Evolutionary conservation across 2,888 invertebrate genomes (phyloP).

Genomic region (Drosophila prolongata): DNA sequence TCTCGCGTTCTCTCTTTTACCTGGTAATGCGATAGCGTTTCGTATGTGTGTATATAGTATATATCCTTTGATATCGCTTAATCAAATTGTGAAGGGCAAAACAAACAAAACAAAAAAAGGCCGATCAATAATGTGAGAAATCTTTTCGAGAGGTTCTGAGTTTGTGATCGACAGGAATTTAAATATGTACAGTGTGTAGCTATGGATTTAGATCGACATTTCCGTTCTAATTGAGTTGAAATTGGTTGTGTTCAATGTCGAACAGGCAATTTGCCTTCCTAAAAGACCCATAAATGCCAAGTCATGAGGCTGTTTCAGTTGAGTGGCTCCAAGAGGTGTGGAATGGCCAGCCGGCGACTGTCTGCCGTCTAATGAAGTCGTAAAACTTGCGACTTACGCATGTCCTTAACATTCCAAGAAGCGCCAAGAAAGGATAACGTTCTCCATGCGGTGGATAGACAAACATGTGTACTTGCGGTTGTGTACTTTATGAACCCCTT

Average conservation of each 20-base stretch:
- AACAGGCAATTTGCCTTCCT: conserved; percentile 27
- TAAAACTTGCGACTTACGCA: conserved; percentile 64
- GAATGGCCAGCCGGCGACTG: conserved; percentile 24
- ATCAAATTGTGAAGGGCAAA: conserved; percentile 35
- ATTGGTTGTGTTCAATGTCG: conserved; percentile 33
- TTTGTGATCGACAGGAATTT: conserved; percentile 21
- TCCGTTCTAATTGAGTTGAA: conserved; percentile 38
- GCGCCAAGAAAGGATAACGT: conserved; percentile 12
- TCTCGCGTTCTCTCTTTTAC: conserved; percentile 2
- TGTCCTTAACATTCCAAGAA: conserved; percentile 31
- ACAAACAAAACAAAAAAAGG: conserved; percentile 13
- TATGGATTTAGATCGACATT: conserved; percentile 29
- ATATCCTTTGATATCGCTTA: conserved; percentile 39
- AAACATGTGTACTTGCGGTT: conserved; percentile 21
- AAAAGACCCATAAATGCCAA: conserved; percentile 15
- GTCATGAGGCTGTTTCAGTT: conserved; percentile 20
- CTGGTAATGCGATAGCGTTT: conserved; percentile 45
- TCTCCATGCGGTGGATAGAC: not conserved
- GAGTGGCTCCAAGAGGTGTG: conserved; percentile 20
- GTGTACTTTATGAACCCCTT: conserved; percentile 21
- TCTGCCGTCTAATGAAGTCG: conserved; percentile 63
- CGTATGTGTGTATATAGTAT: conserved; percentile 3
- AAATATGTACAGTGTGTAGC: conserved; percentile 7
- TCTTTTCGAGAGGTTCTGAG: conserved; percentile 13
- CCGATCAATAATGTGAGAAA: conserved; percentile 36